phyloP scores from a whole-genome alignment of 2,113 vertebrate genomes.

The Pandion haliaetus region DNA sequence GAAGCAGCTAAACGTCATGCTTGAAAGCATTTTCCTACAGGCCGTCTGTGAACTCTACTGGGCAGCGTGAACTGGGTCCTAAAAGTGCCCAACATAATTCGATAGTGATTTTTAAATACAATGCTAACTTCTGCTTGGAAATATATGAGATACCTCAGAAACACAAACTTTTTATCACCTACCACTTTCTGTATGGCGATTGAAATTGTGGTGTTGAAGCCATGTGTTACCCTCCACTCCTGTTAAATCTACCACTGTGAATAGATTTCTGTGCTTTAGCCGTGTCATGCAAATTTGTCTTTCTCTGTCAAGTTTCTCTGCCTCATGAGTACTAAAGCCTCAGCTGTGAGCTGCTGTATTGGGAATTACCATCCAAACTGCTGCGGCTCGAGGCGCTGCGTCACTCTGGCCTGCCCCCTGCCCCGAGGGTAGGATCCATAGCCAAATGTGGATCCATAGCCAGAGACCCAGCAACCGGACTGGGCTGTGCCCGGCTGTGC shows the following conservation, averaged over 20 bases:
- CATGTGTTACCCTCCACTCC: neutral
- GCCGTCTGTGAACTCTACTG: neutral
- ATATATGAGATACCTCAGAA: neutral
- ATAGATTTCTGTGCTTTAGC: neutral
- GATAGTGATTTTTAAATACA: neutral
- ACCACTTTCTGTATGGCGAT: neutral
- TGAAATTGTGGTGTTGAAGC: neutral
- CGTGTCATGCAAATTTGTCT: neutral
- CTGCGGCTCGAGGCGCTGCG: neutral
- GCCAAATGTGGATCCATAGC: rapidly evolving
- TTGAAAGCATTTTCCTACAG: neutral
- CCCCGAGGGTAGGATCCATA: rapidly evolving
- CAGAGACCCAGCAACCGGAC: neutral
- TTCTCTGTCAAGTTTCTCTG: neutral
- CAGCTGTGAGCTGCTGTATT: neutral
- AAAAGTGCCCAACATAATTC: neutral
- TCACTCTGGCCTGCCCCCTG: neutral
- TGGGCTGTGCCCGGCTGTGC: neutral
- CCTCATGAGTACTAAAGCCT: neutral
- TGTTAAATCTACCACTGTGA: neutral
- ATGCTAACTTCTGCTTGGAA: neutral
- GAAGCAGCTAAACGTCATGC: neutral
- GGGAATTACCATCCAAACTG: neutral
- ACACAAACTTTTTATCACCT: neutral
- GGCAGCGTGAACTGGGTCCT: neutral